Evolutionary conservation across 2,113 vertebrate genomes (phyloP), one percentile per base, ranked within the genome.

Genomic region (Mesoclemmys tuberculata): DNA sequence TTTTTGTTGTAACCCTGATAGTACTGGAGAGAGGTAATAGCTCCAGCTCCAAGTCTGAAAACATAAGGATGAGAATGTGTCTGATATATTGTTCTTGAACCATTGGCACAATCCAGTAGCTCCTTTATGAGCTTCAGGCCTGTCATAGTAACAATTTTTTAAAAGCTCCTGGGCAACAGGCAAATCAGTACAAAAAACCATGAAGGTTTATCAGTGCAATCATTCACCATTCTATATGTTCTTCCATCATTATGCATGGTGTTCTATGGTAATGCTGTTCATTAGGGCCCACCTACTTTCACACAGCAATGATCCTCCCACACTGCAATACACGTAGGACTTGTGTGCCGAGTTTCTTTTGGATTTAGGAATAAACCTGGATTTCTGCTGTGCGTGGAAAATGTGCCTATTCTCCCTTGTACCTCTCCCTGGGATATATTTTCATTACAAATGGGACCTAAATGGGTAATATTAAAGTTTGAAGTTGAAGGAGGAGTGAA

Each of bases 361-460:
- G 74, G 83, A 58, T 97, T 97, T 86, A 78, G 92, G 85, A 93
- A 19, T 80, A 90, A 44, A 27, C 89, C 89, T 95, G 91, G 90
- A 86, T 96, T 93, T 80, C 56, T 93, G 90, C n/a, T 87, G 88
- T 89, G 12, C 29, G 0, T 92, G 80, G 93, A 93, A 93, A 84
- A 93, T 58, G 38, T 35, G 85, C 64, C 54, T 80, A 29, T 56
- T 94, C 93, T 85, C 93, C 94, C 52, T 71, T 88, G 38, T 89
- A 61, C 93, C 95, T 89, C 90, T 94, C 81, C 0, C 89, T 82
- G 89, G 85, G 16, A 80, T 94, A 84, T 96, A 85, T 94, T 90
- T 46, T 88, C 90, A 88, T 96, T 96, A 82, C 90, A 88, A 95
- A 90, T 93, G 94, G 90, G 58, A 88, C 84, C 82, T 91, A 90